Conservation (phyloP, 2,113 vertebrate genomes). For the Polypterus senegalus region DNA sequence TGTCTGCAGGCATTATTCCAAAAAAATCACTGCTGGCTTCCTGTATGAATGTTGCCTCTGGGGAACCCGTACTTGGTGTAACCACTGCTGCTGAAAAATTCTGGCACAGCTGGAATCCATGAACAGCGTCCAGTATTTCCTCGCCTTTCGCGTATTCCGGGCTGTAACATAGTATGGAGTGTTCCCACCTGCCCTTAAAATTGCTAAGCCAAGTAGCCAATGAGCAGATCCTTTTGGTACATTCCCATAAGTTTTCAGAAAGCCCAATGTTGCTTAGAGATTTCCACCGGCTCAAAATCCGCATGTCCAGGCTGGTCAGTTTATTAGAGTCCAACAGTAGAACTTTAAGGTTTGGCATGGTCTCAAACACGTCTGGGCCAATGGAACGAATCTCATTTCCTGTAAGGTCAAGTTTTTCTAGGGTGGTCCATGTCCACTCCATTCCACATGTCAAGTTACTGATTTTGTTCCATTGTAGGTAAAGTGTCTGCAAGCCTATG, state of each 20-base stretch:
- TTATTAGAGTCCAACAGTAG: constrained; percentile 97
- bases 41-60: constrained; percentile 38
- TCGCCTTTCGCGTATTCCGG: constrained; percentile 94
- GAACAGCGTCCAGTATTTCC: constrained; percentile 94
- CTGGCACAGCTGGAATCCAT: constrained; percentile 96
- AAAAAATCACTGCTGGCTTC: constrained; percentile 72
- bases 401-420: constrained; percentile 90
- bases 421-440: constrained; percentile 94
- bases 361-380: constrained; percentile 83
- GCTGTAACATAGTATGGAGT: constrained; percentile 87
- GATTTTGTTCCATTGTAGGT: constrained; percentile 97
- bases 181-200: constrained; percentile 95
- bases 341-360: constrained; percentile 87
- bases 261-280: constrained; percentile 78
- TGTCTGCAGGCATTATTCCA: constrained; percentile 77
- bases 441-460: constrained; percentile 90
- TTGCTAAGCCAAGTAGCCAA: constrained; percentile 85
- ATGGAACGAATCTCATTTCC: constrained; percentile 89
- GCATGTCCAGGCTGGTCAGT: constrained; percentile 74
- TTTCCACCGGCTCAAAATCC: constrained; percentile 73
- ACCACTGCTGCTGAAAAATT: constrained; percentile 81
- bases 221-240: constrained; percentile 88
- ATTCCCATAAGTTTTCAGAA: constrained; percentile 95
- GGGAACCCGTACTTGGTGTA: constrained; percentile 58
- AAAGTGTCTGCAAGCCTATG: constrained; percentile 85